These are phyloP conservation scores for Eudasyphora cyanicolor DNA, from an alignment of 2,888 invertebrate genomes.

Conservation along the genomic window DNA sequence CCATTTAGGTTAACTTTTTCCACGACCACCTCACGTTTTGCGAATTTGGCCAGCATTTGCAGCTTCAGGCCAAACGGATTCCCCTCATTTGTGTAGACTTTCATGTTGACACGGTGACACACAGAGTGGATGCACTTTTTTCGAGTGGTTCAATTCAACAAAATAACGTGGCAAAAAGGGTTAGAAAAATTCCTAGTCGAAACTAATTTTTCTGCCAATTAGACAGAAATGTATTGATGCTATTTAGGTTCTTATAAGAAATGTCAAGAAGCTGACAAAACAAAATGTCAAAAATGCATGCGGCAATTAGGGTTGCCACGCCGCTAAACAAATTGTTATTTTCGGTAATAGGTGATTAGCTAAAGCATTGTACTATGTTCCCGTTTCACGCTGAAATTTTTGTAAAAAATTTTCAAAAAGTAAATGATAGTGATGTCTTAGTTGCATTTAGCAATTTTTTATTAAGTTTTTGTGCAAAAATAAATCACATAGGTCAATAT, in stretches of 20 bases:
- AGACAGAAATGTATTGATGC: conserved; percentile 39
- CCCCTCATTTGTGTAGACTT: conserved; percentile 87
- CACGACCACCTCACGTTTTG: conserved; percentile 82
- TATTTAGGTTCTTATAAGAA: conserved; percentile 15
- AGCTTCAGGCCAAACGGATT: conserved; percentile 89
- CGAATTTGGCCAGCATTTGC: conserved; percentile 85
- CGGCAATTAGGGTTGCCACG: neutral
- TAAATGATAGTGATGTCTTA: no score
- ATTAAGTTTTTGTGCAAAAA: no score
- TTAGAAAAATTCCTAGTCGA: conserved; percentile 53
- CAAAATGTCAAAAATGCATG: conserved; percentile 37
- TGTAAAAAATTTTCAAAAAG: no score
- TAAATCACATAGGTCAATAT: no score
- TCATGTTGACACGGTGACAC: conserved; percentile 80
- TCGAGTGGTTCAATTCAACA: conserved; percentile 38
- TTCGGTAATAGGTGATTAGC: no score
- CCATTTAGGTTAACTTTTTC: conserved; percentile 84
- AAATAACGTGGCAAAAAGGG: conserved; percentile 72
- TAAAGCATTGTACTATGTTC: no score
- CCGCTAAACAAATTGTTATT: no score
- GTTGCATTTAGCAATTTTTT: no score
- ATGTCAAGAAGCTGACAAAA: neutral
- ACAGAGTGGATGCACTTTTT: neutral
- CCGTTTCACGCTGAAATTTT: no score
- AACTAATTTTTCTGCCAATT: conserved; percentile 34